phyloP scores from a whole-genome alignment of 2,797 vertebrate species.

The Holocentrus rufus region DNA sequence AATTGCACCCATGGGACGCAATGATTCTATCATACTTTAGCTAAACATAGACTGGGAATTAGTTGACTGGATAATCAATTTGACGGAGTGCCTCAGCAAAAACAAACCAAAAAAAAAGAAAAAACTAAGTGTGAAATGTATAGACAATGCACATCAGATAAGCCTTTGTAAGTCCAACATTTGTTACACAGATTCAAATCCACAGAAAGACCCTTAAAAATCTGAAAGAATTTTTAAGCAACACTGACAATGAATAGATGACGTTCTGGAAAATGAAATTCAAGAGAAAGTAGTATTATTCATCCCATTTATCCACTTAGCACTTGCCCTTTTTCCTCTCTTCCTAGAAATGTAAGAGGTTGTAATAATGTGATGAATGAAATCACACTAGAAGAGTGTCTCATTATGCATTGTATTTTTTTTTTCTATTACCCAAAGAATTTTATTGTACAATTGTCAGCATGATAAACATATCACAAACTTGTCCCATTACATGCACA shows the following conservation, averaged over 20 bases:
- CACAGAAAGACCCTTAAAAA: too few relatives aligned
- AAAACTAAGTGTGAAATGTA: constrained; percentile 73
- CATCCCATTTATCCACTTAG: too few relatives aligned
- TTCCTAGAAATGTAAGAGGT: too few relatives aligned
- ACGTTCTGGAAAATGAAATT: too few relatives aligned
- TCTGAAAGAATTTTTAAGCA: not conserved
- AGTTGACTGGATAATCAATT: constrained; percentile 82
- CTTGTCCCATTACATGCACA: not conserved
- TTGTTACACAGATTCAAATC: constrained; percentile 49
- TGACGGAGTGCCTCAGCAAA: constrained; percentile 74
- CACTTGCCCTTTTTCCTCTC: too few relatives aligned
- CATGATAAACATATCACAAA: not conserved
- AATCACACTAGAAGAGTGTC: not conserved
- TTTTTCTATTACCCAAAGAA: not conserved
- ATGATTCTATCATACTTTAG: constrained; percentile 82
- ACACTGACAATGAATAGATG: not conserved
- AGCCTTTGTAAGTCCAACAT: constrained; percentile 62
- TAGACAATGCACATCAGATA: constrained; percentile 68
- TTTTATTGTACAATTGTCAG: constrained; percentile 14
- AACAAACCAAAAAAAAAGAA: constrained; percentile 31
- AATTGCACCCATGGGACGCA: constrained; percentile 78
- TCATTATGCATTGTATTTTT: not conserved
- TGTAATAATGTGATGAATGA: not conserved
- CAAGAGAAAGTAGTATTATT: too few relatives aligned
- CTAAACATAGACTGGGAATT: constrained; percentile 83